Evolutionary conservation across 2,888 invertebrate species (phyloP), one percentile per base, ranked within the genome.

Genomic region (Neoscelio sp.): DNA sequence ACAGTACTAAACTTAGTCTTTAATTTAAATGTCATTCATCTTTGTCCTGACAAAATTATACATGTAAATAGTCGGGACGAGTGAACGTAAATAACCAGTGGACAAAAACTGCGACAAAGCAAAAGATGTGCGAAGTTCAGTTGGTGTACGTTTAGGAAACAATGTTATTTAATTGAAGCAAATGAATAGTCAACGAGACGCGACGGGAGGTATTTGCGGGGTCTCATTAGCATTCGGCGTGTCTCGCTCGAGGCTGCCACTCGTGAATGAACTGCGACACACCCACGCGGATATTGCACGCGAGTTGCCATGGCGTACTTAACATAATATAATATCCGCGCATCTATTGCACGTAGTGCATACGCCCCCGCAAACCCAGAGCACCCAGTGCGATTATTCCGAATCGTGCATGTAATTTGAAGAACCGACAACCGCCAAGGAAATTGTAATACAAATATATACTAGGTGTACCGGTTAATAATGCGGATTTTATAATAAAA

Each of bases 211-310:
- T 60, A 77, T 68, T 64, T 48, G 68, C 44, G 28, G 58, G 70
- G 75, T 48, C 85, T 87, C 85, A 86, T 88, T 87, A 87, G 84
- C 83, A 88, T 87, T 87, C 83, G 78, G 71, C 62, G 82, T 84
- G 82, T 83, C 83, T 85, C 64, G 85, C 87, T 84, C 70, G 77
- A 76, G 83, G 87, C 86, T 82, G 77, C 83, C 80, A 81, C 82
- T 84, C 83, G 82, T 85, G 86, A 88, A 87, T 87, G 85, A 85
- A 87, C 76, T 60, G 67, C 68, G 73, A 80, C 82, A 80, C 80
- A 76, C 80, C 75, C 77, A 78, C 78, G 70, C 73, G 78, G 78
- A 78, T 70, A 78, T 73, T 65, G 65, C 64, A 48, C 74, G 62
- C 68, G 52, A 65, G 71, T 52, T 54, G 33, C 46, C 62, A 58